phyloP scores from a whole-genome alignment of 2,888 invertebrate species.

The Caradrina kadenii region DNA sequence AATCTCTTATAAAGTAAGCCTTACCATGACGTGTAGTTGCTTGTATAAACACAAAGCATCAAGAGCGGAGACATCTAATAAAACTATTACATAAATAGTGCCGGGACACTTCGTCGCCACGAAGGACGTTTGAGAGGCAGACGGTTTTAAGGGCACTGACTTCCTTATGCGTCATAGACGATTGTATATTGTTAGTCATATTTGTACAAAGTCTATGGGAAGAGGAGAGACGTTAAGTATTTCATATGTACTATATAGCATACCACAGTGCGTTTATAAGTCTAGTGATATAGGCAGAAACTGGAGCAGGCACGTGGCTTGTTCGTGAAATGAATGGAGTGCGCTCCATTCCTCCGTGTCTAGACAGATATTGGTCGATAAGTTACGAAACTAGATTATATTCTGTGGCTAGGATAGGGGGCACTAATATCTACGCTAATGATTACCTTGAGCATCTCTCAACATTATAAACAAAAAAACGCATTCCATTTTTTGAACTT shows the following conservation, averaged over 20 bases:
- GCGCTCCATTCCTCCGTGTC: no score
- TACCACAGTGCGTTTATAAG: no score
- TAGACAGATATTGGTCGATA: no score
- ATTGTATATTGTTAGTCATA: slow-evolving; percentile 35
- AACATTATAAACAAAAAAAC: no score
- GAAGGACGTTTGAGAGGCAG: slow-evolving; percentile 24
- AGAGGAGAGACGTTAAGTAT: not conserved
- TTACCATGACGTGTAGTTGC: not conserved
- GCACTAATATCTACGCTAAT: no score
- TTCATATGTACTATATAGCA: not conserved
- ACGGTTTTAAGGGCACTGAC: slow-evolving; percentile 46
- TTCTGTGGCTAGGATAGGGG: no score
- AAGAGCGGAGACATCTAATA: slow-evolving; percentile 5
- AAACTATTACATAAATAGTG: slow-evolving; percentile 25
- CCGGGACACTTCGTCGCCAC: slow-evolving; percentile 26
- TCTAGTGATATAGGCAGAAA: no score
- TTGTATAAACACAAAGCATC: not conserved
- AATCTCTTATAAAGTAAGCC: not conserved
- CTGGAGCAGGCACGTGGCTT: no score
- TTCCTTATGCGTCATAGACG: slow-evolving; percentile 38
- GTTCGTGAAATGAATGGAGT: no score
- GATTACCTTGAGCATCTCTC: no score
- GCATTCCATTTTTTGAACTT: no score
- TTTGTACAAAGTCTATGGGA: slow-evolving; percentile 5
- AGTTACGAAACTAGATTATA: no score